Evolutionary conservation across 2,797 vertebrate genomes (phyloP), one percentile per base, ranked within the genome.

Genomic region (Hybognathus amarus): DNA sequence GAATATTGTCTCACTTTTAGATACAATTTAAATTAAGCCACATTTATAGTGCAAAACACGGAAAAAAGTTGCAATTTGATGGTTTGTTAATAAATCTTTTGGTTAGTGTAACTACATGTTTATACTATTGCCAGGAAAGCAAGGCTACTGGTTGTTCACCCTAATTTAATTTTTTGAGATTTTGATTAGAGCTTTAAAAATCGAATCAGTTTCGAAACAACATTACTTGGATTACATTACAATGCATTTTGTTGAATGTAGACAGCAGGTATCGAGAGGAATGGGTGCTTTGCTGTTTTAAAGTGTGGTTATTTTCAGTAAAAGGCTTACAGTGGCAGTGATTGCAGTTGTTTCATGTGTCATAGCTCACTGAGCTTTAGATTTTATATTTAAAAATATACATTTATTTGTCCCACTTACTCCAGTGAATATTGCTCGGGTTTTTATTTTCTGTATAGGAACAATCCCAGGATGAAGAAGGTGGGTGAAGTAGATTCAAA

Each of bases 1-100:
- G 12, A 10, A 59, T 80, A 59, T 69, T 70, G 17, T 20, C 30
- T 68, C 10, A 30, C 24, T 20, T 22, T 20, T 69, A 56, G 66
- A 27, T 52, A 56, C n/a, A 56, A 56, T 27, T 20, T 10, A 50
- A 45, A n/a, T 64, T 27, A 45, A 76, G 17, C n/a, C 27, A 15
- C 13, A 13, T 13, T 38, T 56, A 36, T 8, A 50, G 42, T 71
- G 7, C 42, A 50, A 27, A 42, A 83, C 17, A 10, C 2, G 45
- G 20, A 42, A 66, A 40, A 50, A 18, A n/a, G 30, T 22, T 54
- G 64, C 45, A 15, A 52, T 82, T 40, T 30, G 36, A 30, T 63
- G 22, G 38, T 50, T 71, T 80, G 38, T 71, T 11, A 80, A 80
- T 61, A 80, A 79, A 59, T n/a, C 38, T 40, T 18, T 17, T 71